Evolutionary conservation across 1,140 invertebrate genomes (phyloP).

Genomic region (Calliphora vicina): DNA sequence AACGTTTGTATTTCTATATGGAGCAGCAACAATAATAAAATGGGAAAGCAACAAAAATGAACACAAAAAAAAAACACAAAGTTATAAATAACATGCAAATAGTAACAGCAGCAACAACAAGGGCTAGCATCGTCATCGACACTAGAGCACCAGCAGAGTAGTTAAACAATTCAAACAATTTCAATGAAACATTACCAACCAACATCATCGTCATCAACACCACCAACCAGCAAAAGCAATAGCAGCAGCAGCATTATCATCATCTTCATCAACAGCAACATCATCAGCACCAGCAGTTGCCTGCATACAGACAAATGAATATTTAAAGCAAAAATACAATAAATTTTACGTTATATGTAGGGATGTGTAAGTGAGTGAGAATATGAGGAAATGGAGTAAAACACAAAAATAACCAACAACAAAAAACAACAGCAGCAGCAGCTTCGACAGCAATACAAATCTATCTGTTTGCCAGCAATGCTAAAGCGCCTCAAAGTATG

Average conservation of each 20-base stretch:
- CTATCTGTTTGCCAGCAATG: not conserved
- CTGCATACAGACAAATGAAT: conserved; percentile 20
- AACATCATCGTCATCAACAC: not conserved
- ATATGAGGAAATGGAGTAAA: not conserved
- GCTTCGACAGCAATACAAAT: not conserved
- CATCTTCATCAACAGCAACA: not conserved
- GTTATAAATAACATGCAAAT: conserved; percentile 1
- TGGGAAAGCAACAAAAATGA: not conserved
- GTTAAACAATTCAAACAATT: conserved; percentile 31
- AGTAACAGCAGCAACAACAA: conserved; percentile 7
- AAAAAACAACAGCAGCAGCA: not conserved
- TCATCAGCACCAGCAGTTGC: not conserved
- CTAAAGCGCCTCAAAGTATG: conserved; percentile 38
- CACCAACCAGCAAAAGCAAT: not conserved
- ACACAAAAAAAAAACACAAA: not conserved
- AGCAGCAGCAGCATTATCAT: not conserved
- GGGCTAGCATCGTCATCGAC: conserved; percentile 2
- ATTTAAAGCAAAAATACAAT: conserved; percentile 13
- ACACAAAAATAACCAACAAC: not conserved
- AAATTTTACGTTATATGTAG: not conserved
- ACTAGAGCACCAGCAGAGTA: conserved; percentile 15
- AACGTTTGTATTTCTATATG: conserved; percentile 4
- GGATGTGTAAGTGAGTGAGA: not conserved
- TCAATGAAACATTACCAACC: conserved; percentile 26
- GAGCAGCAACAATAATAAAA: not conserved